These are phyloP conservation scores for Intellagama lesueurii DNA, from an alignment of 2,797 vertebrate species.

Conservation along the genomic window DNA sequence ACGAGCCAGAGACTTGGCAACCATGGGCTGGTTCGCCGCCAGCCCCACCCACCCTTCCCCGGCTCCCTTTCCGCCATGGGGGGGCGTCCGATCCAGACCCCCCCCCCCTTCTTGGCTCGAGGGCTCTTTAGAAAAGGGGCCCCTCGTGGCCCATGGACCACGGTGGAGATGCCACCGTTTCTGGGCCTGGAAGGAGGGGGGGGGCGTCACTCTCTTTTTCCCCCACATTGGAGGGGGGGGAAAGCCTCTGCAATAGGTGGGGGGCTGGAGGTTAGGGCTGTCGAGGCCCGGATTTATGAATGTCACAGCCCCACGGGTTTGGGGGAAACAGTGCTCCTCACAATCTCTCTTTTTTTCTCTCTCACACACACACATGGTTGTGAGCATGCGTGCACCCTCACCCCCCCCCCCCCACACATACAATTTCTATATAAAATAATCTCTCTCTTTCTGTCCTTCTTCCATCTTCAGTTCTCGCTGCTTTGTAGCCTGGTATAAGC, in stretches of 20 bases:
- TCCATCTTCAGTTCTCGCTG: constrained; percentile 1
- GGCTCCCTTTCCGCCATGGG: not conserved
- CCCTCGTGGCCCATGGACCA: accelerated
- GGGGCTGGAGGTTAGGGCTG: not conserved
- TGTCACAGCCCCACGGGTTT: not conserved
- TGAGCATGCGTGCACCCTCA: no score
- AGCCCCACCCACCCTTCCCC: no score
- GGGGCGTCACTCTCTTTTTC: not conserved
- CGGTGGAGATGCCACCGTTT: not conserved
- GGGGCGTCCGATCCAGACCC: not conserved
- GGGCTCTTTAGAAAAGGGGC: not conserved
- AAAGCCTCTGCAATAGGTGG: no score
- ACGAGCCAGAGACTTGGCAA: not conserved
- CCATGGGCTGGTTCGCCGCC: not conserved
- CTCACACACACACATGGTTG: no score
- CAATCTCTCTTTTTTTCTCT: no score
- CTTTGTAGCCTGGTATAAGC: constrained; percentile 20
- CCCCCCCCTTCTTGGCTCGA: not conserved
- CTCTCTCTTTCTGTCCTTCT: not conserved
- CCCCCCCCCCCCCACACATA: no score
- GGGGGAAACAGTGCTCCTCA: not conserved
- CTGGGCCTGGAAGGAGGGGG: not conserved
- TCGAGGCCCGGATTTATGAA: accelerated
- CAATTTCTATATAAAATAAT: not conserved
- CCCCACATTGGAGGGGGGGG: no score